Evolutionary conservation across 2,797 vertebrate species (phyloP).

Genomic region (Schizothorax lantsangensis): DNA sequence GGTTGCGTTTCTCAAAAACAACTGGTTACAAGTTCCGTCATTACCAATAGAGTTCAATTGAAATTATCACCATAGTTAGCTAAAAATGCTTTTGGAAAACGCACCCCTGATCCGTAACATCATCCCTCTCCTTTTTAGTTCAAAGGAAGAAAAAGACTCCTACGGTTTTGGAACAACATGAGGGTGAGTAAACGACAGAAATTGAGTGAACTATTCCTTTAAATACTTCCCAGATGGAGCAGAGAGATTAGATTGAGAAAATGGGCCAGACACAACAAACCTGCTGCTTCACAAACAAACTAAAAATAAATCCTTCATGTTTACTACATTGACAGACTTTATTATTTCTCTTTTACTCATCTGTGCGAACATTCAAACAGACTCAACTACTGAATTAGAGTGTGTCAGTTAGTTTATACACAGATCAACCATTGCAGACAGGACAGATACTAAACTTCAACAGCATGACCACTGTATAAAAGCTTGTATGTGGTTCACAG

Average conservation of each 20-base stretch:
- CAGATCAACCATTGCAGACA: not conserved
- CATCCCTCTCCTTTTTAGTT: too few species aligned
- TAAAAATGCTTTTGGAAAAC: too few species aligned
- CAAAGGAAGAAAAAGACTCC: too few species aligned
- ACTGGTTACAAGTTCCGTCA: too few species aligned
- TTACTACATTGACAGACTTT: not conserved
- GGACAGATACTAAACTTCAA: not conserved
- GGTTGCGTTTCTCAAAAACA: too few species aligned
- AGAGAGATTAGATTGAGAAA: constrained; percentile 2
- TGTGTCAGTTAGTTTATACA: not conserved
- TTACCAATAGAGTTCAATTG: too few species aligned
- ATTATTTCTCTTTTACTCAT: not conserved
- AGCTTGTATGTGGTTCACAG: not conserved
- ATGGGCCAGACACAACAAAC: not conserved
- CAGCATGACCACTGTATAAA: not conserved
- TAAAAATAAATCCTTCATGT: not conserved
- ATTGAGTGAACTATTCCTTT: not conserved
- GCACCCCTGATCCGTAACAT: too few species aligned
- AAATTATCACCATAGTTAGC: too few species aligned
- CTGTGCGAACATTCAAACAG: not conserved
- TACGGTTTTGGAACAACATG: not conserved
- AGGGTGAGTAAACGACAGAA: not conserved
- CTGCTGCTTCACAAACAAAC: not conserved
- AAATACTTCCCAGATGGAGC: not conserved
- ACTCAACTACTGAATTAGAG: not conserved